phyloP scores from a whole-genome alignment of 2,888 invertebrate genomes.

The Sialis lutaria region DNA sequence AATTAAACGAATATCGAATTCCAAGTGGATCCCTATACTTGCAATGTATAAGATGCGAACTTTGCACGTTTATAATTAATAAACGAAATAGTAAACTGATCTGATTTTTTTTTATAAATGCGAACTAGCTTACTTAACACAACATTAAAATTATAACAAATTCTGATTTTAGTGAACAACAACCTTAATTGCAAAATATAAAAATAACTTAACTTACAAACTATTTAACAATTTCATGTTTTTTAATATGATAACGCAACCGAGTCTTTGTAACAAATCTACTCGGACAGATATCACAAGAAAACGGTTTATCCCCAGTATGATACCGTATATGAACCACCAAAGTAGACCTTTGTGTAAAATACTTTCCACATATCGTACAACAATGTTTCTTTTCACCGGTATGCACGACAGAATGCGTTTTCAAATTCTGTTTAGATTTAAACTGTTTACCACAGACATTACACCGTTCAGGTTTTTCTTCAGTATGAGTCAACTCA shows the following conservation, averaged over 20 bases:
- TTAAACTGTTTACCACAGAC: neutral
- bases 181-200: too few relatives aligned
- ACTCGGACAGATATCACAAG: neutral
- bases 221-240: neutral
- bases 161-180: too few relatives aligned
- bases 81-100: too few relatives aligned
- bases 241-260: neutral
- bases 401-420: neutral
- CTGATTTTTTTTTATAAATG: too few relatives aligned
- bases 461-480: neutral
- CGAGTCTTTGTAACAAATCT: neutral
- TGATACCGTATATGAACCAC: slow-evolving; percentile 30
- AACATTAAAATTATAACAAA: too few relatives aligned
- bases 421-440: neutral
- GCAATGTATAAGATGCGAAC: too few relatives aligned
- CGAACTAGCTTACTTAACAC: too few relatives aligned
- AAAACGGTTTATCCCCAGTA: slow-evolving; percentile 26
- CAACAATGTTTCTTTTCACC: slow-evolving; percentile 31
- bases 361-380: slow-evolving; percentile 31
- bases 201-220: neutral
- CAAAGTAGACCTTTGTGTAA: slow-evolving; percentile 30
- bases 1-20: too few relatives aligned
- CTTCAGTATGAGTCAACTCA: neutral
- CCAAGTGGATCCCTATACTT: too few relatives aligned
- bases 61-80: too few relatives aligned